Conservation (phyloP, 2,888 invertebrate species). For the Watsonalla binaria region DNA sequence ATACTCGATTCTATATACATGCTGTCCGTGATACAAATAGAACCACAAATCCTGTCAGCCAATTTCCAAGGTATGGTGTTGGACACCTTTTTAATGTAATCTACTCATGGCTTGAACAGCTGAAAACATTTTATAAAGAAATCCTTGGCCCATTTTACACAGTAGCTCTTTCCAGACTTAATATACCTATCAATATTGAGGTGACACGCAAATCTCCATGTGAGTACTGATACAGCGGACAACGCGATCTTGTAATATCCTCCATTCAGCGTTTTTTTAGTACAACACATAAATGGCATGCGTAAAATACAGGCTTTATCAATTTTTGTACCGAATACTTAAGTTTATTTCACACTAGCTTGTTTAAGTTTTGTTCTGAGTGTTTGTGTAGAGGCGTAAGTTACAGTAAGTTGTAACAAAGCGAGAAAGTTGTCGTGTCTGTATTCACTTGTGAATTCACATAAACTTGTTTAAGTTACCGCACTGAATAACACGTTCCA, state of each 20-base stretch:
- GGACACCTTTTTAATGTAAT: too few relatives aligned
- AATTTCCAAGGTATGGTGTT: too few relatives aligned
- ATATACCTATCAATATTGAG: neutral
- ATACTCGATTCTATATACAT: too few relatives aligned
- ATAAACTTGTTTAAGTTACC: conserved; percentile 37
- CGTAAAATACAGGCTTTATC: neutral
- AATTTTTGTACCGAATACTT: conserved; percentile 1
- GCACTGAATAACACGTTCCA: conserved; percentile 33
- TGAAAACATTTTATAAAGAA: too few relatives aligned
- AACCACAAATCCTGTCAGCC: too few relatives aligned
- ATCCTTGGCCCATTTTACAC: neutral
- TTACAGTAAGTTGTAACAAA: conserved; percentile 24
- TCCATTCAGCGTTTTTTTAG: neutral
- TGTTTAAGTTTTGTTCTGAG: conserved; percentile 13
- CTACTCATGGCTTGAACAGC: too few relatives aligned
- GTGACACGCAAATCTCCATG: neutral
- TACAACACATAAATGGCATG: neutral
- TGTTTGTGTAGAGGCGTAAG: conserved; percentile 18
- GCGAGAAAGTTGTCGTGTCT: conserved; percentile 28
- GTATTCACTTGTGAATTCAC: conserved; percentile 38
- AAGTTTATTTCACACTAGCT: conserved; percentile 4
- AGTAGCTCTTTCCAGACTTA: neutral
- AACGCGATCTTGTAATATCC: neutral
- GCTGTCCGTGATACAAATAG: too few relatives aligned
- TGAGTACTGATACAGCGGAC: neutral